Percentiles rank a stretch among this genome's conserved stretches.
Conservation (phyloP, 1,140 invertebrate genomes). For the Bombus sibiricus region DNA sequence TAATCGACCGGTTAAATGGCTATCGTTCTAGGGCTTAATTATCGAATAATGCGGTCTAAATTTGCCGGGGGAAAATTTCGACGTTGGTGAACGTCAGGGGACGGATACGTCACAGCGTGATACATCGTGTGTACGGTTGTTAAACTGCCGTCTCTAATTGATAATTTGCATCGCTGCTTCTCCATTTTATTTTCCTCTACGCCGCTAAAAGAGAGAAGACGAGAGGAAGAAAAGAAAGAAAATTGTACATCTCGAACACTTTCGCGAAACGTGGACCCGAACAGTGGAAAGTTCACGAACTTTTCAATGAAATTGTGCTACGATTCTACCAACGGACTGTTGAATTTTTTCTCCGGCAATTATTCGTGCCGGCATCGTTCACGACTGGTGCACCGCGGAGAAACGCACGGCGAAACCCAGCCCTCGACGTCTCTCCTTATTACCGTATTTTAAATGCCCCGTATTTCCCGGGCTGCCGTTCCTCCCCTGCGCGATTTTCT, state of each 20-base stretch:
- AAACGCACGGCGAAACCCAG: neutral
- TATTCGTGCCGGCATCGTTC: slow-evolving; percentile 3
- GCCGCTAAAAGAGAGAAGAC: neutral
- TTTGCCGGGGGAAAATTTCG: neutral
- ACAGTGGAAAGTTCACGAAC: neutral
- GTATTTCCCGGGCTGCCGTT: slow-evolving; percentile 4
- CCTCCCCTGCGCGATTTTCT: slow-evolving; percentile 20
- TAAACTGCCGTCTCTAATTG: neutral
- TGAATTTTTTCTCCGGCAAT: slow-evolving; percentile 6
- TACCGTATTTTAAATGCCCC: slow-evolving; percentile 1
- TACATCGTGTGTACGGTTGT: neutral
- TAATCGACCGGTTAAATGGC: slow-evolving; percentile 48
- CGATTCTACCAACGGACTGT: neutral
- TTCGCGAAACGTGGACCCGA: too few relatives aligned
- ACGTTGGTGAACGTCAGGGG: neutral
- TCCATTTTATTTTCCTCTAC: neutral
- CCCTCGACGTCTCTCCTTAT: neutral
- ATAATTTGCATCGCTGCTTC: neutral
- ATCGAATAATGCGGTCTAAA: slow-evolving; percentile 45
- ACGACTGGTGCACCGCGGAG: neutral
- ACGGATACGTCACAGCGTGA: neutral
- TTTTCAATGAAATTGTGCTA: neutral
- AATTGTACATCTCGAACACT: neutral
- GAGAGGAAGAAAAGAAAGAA: too few relatives aligned
- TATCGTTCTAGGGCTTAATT: slow-evolving; percentile 45